Base-by-base conservation (phyloP, 1,140 invertebrate species). In the Melipona quadrifasciata region DNA sequence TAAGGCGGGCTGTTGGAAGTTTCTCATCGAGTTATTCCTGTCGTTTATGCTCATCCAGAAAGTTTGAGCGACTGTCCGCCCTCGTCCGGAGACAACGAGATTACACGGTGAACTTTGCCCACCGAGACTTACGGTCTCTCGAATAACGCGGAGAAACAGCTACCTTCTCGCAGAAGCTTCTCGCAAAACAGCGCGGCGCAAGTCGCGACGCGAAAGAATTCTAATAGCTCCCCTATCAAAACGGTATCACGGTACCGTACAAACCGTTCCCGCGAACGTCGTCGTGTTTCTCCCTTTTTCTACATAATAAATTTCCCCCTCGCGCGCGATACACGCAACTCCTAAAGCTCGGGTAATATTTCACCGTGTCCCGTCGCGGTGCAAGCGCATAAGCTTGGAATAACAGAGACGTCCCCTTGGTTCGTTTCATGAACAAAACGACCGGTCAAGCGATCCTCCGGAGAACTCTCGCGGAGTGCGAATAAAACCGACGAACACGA, bases 281-380 rank as follows among this genome's bases (percentile, higher is more conserved):
- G 17, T 24, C 27, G 51, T 14, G 34, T 34, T 79, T 47, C 57
- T 84, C 12, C 39, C 21, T 58, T 77, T n/a, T 77, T n/a, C 31
- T 39, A 53, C 77, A 72, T 79, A 84, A 84, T 79, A 84, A 84
- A 84, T 84, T 72, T 71, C n/a, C 34, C 64, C 27, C n/a, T 11
- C 1, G 8, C 1, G 21, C 68, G 14, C 67, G 53, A 71, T 72
- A 61, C 55, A 4, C 47, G 10, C 68, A 61, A 4, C 34, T 21
- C 10, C 14, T 51, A 61, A 84, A 84, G 75, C 82, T 71, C 67
- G 5, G 3, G 67, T 39, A n/a, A 79, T 79, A 84, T 84, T 84
- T 84, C 76, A 84, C 57, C 21, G 34, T 64, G 82, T 70, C n/a
- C 61, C 55, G 81, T 47, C 57, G 39, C 31, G 2, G 31, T 31